A percentile compares a stretch with the other conserved stretches of the same genome.
phyloP scores from a whole-genome alignment of 2,113 vertebrate species.

The Phalacrocorax carbo region DNA sequence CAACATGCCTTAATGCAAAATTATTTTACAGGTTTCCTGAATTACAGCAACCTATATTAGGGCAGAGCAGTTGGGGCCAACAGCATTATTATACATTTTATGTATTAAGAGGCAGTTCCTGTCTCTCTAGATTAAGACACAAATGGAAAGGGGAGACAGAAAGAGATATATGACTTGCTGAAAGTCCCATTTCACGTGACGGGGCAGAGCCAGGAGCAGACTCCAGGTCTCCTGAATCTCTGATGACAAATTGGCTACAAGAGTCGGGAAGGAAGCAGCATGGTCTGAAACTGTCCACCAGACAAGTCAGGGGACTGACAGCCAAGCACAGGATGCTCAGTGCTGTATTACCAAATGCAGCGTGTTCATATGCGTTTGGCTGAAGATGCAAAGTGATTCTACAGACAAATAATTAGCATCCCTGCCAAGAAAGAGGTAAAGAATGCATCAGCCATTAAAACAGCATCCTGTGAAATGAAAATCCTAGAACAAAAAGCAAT shows the following conservation, averaged over 20 bases:
- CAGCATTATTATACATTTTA: neutral
- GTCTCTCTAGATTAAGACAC: neutral
- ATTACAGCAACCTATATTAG: neutral
- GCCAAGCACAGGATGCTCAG: constrained; percentile 31
- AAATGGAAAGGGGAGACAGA: neutral
- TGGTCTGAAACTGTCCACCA: constrained; percentile 7
- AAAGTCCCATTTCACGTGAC: neutral
- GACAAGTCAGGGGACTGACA: neutral
- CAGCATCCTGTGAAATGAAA: constrained; percentile 40
- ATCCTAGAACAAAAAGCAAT: constrained; percentile 9
- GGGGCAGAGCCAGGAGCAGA: neutral
- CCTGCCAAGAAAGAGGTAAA: constrained; percentile 43
- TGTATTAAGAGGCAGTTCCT: neutral
- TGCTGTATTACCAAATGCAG: neutral
- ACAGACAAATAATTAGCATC: constrained; percentile 53
- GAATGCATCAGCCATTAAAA: constrained; percentile 23
- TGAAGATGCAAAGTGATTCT: constrained; percentile 47
- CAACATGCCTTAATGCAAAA: neutral
- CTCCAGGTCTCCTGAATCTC: constrained; percentile 2
- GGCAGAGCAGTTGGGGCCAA: neutral
- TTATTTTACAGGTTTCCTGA: neutral
- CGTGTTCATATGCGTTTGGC: neutral
- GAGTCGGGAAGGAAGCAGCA: constrained; percentile 30
- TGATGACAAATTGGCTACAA: constrained; percentile 19
- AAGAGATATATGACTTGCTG: neutral